Base-by-base conservation (phyloP, 2,113 vertebrate species). In the Chroicocephalus ridibundus region DNA sequence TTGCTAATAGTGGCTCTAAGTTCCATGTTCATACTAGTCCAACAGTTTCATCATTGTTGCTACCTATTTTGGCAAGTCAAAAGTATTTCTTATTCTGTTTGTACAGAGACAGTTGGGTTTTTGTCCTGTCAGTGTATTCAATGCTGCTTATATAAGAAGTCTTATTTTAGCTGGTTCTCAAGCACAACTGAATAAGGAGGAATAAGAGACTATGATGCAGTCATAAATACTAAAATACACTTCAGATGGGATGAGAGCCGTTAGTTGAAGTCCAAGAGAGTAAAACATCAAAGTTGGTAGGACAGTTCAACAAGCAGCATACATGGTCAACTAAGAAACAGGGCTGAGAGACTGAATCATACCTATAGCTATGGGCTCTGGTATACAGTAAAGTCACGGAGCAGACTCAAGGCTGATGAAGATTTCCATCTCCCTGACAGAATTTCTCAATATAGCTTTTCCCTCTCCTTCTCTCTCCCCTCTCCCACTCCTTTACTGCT, bases 281-380 rank as follows among this genome's bases (percentile, higher is more conserved):
- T 1, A 90, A 85, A 70, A 62, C 3, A 7, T 64, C 36, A 46
- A n/a, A 82, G 12, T 0, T 46, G 15, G 8, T 51, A 57, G 11
- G 5, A 31, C 25, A 29, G 10, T n/a, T 80, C 11, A n/a, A n/a
- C 15, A 46, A 86, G 55, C 17, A 86, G 64, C 32, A n/a, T 7
- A 10, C 0, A 0, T 18, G 27, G 24, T 36, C 6, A 46, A 3
- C 18, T 26, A 54, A 66, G 27, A 6, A 80, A 51, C 46, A 38
- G 1, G 5, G 22, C 3, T 69, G 29, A 74, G 38, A 82, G 3
- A 36, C 0, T 46, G 27, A 64, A 9, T 42, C 26, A 62, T 51
- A 38, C 40, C 57, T 69, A 15, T 9, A 90, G 29, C 24, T 40
- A 13, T 7, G 44, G 58, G 42, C 6, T 12, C 60, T 49, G 32